These are phyloP conservation scores for Mastomys natalensis DNA, from an alignment of 2,113 vertebrate genomes.

Conservation along the genomic window DNA sequence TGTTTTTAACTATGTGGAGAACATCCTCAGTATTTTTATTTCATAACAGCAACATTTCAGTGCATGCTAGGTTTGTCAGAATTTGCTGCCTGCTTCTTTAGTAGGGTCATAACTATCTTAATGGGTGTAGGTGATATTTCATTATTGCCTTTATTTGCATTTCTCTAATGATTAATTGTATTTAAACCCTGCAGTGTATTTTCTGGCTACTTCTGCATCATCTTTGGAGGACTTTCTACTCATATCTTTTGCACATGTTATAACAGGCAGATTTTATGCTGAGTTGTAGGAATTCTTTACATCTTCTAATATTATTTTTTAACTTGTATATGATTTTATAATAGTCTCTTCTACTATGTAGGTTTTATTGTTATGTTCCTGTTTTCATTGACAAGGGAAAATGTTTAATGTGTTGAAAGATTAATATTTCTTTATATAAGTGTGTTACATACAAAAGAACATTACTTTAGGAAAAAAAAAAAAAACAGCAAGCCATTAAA, in stretches of 20 bases:
- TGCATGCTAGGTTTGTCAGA: not conserved
- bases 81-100: not conserved
- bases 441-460: not conserved
- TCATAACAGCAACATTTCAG: not conserved
- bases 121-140: not conserved
- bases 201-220: not conserved
- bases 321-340: not conserved
- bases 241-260: not conserved
- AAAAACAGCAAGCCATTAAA: not conserved
- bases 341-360: not conserved
- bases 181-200: not conserved
- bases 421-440: not conserved
- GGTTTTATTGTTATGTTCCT: not conserved
- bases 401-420: not conserved
- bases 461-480: not conserved
- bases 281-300: not conserved
- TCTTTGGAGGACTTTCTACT: not conserved
- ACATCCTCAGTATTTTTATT: not conserved
- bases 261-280: not conserved
- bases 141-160: not conserved
- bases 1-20: conserved; percentile 5
- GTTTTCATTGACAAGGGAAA: not conserved
- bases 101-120: not conserved
- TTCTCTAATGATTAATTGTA: not conserved
- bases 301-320: not conserved